These are phyloP conservation scores for Sparus aurata DNA, from an alignment of 2,797 vertebrate genomes.

Conservation along the genomic window DNA sequence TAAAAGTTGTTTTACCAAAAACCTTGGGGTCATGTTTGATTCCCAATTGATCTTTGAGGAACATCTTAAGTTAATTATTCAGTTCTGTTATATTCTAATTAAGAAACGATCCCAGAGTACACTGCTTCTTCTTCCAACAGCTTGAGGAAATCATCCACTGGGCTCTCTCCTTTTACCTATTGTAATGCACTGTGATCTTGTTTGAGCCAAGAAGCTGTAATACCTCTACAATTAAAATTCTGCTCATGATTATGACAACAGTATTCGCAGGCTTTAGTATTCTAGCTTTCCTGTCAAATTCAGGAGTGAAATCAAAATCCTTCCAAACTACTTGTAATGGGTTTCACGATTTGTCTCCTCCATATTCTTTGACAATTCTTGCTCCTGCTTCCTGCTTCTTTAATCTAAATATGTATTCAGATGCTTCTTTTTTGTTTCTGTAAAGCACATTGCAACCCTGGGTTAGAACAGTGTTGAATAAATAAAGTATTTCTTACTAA, in stretches of 20 bases:
- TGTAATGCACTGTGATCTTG: background rate
- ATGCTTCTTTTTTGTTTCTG: background rate
- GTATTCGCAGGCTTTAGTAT: background rate
- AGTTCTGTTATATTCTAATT: constrained; percentile 2
- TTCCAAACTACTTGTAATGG: constrained; percentile 1
- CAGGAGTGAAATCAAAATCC: background rate
- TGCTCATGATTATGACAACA: constrained; percentile 5
- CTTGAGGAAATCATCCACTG: constrained; percentile 1
- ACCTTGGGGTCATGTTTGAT: background rate
- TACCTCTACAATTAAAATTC: background rate
- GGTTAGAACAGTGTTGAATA: background rate
- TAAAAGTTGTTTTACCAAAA: background rate
- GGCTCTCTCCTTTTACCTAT: background rate
- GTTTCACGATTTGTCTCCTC: constrained; percentile 3
- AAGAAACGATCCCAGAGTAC: constrained; percentile 8
- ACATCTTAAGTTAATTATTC: constrained; percentile 1
- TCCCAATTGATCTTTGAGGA: constrained; percentile 8
- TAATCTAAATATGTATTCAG: background rate
- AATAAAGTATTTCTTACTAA: background rate
- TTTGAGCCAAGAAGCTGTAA: constrained; percentile 11
- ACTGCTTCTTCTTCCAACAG: background rate
- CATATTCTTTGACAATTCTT: background rate
- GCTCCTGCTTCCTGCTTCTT: background rate
- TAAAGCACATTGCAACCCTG: background rate
- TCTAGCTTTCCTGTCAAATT: background rate